A percentile compares a stretch with the other conserved stretches of the same genome.
These are phyloP conservation scores for Argopecten irradians DNA, from an alignment of 1,140 invertebrate species.

Conservation along the genomic window DNA sequence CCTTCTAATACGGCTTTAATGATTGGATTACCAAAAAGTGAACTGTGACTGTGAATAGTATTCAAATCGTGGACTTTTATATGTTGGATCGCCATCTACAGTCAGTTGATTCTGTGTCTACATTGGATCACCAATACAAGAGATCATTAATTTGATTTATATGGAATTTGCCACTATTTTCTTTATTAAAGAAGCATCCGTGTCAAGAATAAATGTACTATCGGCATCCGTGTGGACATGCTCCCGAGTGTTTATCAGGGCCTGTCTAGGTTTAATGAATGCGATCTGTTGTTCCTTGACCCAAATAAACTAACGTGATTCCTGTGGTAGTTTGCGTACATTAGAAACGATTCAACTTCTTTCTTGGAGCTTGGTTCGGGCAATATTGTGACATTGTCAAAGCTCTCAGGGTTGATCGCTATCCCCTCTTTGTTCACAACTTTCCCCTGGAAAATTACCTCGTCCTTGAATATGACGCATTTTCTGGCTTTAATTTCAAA, in stretches of 20 bases:
- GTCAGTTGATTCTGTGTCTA: no score
- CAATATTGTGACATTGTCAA: constrained; percentile 22
- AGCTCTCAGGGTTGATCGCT: constrained; percentile 23
- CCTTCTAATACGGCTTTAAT: no score
- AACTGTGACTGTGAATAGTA: no score
- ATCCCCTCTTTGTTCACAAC: constrained; percentile 35
- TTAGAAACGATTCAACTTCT: constrained; percentile 30
- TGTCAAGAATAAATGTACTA: constrained; percentile 55
- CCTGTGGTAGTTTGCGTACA: constrained; percentile 45
- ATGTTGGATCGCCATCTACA: no score
- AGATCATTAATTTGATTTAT: no score
- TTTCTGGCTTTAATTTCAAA: constrained; percentile 31
- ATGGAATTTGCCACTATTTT: no score
- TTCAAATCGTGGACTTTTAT: no score
- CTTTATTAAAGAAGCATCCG: constrained; percentile 58
- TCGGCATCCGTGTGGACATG: constrained; percentile 8
- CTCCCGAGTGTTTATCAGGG: constrained; percentile 2
- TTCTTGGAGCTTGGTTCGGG: constrained; percentile 11
- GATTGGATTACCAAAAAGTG: no score
- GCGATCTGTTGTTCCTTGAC: neutral
- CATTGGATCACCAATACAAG: no score
- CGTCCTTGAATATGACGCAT: constrained; percentile 31
- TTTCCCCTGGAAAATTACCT: constrained; percentile 32
- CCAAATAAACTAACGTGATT: constrained; percentile 38
- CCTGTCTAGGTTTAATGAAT: neutral